A percentile compares a stretch with the other conserved stretches of the same genome.
These are phyloP conservation scores for Strigamia transsilvanica DNA, from an alignment of 2,888 invertebrate genomes.

Conservation along the genomic window DNA sequence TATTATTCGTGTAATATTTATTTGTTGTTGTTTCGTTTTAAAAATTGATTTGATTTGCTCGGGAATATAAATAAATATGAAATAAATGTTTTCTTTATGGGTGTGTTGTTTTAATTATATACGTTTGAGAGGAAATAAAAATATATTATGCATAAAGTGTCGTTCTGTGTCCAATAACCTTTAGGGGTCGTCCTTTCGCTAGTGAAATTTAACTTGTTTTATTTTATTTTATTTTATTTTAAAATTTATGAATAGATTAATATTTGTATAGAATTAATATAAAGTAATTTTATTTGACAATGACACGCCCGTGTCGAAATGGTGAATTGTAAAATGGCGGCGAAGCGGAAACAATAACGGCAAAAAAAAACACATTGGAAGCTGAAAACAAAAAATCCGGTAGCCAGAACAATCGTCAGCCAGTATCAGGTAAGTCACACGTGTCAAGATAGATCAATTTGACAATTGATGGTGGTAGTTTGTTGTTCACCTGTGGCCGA, in stretches of 20 bases:
- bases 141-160: background rate
- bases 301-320: too few relatives aligned
- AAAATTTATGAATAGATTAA: too few relatives aligned
- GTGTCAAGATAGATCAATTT: conserved; percentile 17
- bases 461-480: conserved; percentile 36
- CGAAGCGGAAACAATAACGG: background rate
- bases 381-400: background rate
- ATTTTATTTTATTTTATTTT: background rate
- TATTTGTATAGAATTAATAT: too few relatives aligned
- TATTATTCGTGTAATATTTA: background rate
- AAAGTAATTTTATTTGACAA: too few relatives aligned
- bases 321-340: background rate
- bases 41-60: too few relatives aligned
- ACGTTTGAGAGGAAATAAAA: background rate
- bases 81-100: background rate
- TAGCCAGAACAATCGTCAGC: conserved; percentile 14
- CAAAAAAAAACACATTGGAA: background rate
- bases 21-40: too few relatives aligned
- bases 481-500: conserved; percentile 42
- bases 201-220: background rate
- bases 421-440: conserved; percentile 15
- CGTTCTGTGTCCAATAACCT: background rate
- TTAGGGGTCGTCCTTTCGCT: background rate
- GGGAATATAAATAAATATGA: too few relatives aligned
- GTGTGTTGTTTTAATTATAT: background rate